A percentile compares a stretch with the other conserved stretches of the same genome.
phyloP scores from a whole-genome alignment of 2,888 invertebrate species.

The Temnothorax ravouxi region DNA sequence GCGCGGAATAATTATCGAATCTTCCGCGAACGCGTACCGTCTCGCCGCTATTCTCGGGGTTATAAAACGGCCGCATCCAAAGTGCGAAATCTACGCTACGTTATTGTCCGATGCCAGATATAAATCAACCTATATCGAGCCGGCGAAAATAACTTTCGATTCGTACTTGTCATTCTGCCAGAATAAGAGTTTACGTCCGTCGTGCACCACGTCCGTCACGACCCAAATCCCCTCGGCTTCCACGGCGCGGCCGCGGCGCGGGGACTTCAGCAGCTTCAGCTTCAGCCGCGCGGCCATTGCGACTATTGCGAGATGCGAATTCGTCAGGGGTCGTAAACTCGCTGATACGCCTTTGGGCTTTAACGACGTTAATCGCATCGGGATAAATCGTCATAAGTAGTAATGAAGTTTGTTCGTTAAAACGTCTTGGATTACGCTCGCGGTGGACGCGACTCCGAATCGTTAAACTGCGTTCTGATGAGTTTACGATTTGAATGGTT shows the following conservation, averaged over 20 bases:
- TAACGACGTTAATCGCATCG: constrained; percentile 74
- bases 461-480: background rate
- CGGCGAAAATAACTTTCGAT: constrained; percentile 74
- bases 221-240: constrained; percentile 65
- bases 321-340: constrained; percentile 77
- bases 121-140: constrained; percentile 71
- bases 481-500: background rate
- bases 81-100: constrained; percentile 52
- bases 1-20: constrained; percentile 60
- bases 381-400: constrained; percentile 64
- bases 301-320: constrained; percentile 65
- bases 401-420: constrained; percentile 65
- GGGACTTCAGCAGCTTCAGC: background rate
- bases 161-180: constrained; percentile 75
- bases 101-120: constrained; percentile 72
- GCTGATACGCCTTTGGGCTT: constrained; percentile 71
- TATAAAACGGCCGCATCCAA: constrained; percentile 66
- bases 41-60: constrained; percentile 65
- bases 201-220: constrained; percentile 52
- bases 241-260: constrained; percentile 48
- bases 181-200: constrained; percentile 69
- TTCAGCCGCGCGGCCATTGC: constrained; percentile 50
- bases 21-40: constrained; percentile 58
- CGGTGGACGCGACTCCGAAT: background rate
- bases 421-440: constrained; percentile 32